Evolutionary conservation across 2,797 vertebrate species (phyloP).

Genomic region (Pseudotriccus pelzelni): DNA sequence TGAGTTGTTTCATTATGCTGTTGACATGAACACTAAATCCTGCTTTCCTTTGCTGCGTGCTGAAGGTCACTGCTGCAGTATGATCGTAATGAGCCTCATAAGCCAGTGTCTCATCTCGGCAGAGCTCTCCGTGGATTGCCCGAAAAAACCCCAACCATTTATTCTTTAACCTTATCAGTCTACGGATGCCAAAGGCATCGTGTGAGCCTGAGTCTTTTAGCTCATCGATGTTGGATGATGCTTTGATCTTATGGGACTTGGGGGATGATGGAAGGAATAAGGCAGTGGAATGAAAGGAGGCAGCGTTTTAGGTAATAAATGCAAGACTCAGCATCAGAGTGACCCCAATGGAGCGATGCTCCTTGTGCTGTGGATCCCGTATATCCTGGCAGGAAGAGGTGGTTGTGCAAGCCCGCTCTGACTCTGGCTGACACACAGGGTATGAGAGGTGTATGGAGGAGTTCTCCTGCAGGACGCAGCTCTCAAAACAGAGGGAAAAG

Average conservation of each 20-base stretch:
- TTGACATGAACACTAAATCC: slow-evolving; percentile 70
- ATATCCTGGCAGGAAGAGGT: background rate
- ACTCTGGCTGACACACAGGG: rapidly evolving
- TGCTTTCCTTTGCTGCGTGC: slow-evolving; percentile 64
- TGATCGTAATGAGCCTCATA: slow-evolving; percentile 58
- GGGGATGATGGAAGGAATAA: background rate
- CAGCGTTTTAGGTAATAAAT: background rate
- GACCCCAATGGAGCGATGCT: background rate
- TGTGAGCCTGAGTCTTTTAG: slow-evolving; percentile 26
- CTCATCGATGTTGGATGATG: slow-evolving; percentile 3
- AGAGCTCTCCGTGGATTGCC: slow-evolving; percentile 6
- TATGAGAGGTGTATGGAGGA: rapidly evolving
- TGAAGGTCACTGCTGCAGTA: slow-evolving; percentile 67
- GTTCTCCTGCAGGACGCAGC: background rate
- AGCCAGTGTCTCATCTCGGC: slow-evolving; percentile 57
- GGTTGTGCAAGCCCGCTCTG: background rate
- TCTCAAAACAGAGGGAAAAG: background rate
- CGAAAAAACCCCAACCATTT: background rate
- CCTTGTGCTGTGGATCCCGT: background rate
- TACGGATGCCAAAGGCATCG: background rate
- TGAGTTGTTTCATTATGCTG: slow-evolving; percentile 67
- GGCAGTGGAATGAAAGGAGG: background rate
- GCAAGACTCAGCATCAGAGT: background rate
- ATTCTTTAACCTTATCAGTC: slow-evolving; percentile 37
- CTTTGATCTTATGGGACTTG: background rate